A percentile compares a stretch with the other conserved stretches of the same genome.
These are phyloP conservation scores for Thomomys bottae DNA, from an alignment of 2,113 vertebrate genomes.

Conservation along the genomic window DNA sequence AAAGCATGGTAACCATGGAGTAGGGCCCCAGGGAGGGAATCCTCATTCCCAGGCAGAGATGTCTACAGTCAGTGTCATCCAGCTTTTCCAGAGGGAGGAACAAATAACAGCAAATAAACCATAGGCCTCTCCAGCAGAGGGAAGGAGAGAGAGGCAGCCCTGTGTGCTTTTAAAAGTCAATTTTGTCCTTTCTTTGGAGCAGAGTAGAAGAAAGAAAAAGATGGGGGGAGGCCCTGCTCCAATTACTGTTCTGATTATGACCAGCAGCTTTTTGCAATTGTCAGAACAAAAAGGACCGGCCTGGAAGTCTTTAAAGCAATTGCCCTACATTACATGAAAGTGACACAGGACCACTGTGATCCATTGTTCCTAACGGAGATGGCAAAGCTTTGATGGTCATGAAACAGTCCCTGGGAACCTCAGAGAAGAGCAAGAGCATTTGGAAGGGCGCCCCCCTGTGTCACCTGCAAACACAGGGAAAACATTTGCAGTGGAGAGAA, in stretches of 20 bases:
- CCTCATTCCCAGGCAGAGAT: background rate
- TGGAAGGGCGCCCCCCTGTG: background rate
- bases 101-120: background rate
- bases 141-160: background rate
- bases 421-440: background rate
- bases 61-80: background rate
- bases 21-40: rapidly evolving
- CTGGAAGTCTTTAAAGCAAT: constrained; percentile 67
- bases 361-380: constrained; percentile 50
- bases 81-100: background rate
- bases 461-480: background rate
- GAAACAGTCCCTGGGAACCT: background rate
- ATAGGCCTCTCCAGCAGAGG: no score
- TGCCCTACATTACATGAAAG: constrained; percentile 75
- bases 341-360: background rate
- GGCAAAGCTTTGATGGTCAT: constrained; percentile 51
- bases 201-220: constrained; percentile 12
- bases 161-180: background rate
- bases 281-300: constrained; percentile 65
- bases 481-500: rapidly evolving
- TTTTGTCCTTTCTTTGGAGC: constrained; percentile 24
- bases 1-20: background rate
- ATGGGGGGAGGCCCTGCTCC: constrained; percentile 26
- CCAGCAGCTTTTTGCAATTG: constrained; percentile 56
- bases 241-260: constrained; percentile 44